Conservation (phyloP, 30 jellyfish, hydroid and myxozoan species). For the Cassiopea xamachana region DNA sequence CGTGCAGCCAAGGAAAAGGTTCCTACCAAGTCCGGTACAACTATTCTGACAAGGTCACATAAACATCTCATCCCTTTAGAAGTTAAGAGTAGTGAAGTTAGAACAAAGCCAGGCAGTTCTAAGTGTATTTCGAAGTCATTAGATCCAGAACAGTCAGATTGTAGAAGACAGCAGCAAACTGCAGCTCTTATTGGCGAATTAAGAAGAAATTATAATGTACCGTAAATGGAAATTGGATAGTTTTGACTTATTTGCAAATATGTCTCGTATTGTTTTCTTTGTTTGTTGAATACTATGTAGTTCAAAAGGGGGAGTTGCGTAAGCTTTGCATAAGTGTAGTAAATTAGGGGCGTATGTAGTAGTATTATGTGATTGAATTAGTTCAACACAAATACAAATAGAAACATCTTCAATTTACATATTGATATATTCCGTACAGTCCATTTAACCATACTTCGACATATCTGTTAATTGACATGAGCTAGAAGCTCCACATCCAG, state of each 20-base stretch:
- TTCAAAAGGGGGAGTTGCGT: constrained; percentile 27
- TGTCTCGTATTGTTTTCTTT: neutral
- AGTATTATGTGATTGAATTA: too few species aligned
- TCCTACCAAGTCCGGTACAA: constrained; percentile 17
- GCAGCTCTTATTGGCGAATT: constrained; percentile 22
- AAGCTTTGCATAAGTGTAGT: neutral
- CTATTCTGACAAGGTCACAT: constrained; percentile 11
- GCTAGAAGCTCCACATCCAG: too few species aligned
- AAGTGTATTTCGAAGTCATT: neutral
- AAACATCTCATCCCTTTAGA: constrained; percentile 41
- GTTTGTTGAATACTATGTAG: neutral
- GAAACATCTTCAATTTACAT: too few species aligned
- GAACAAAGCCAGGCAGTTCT: neutral
- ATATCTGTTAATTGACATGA: too few species aligned
- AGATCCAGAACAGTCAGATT: constrained; percentile 13
- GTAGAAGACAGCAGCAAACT: neutral
- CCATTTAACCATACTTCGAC: too few species aligned
- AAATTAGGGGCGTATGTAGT: neutral
- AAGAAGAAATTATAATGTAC: constrained; percentile 17
- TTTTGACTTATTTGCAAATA: neutral
- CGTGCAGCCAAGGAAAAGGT: constrained; percentile 45
- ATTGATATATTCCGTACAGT: too few species aligned
- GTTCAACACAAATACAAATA: too few species aligned
- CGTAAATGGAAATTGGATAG: constrained; percentile 4
- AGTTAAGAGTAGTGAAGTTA: constrained; percentile 24